Evolutionary conservation across 2,797 vertebrate genomes (phyloP), one percentile per base, ranked within the genome.

Genomic region (Diplodus puntazzo): DNA sequence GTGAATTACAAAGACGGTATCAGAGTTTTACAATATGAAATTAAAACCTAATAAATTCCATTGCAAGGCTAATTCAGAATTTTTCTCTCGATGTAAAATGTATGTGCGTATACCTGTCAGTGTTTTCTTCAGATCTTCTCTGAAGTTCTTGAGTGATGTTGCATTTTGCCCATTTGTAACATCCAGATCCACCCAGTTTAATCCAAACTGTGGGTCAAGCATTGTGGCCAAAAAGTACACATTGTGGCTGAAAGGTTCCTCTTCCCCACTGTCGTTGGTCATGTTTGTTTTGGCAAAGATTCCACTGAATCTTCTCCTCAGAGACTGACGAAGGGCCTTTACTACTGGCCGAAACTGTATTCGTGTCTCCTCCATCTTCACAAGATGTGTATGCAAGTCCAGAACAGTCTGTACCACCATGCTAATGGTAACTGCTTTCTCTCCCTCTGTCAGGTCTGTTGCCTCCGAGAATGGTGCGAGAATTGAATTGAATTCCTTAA

Each of bases 341-440:
- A 27, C 67, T 14, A 55, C 20, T 25, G 34, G 14, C 43, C 14
- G 13, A 5, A 10, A 67, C 11, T 54, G 17, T 14, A 25, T 52
- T 13, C 7, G 4, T 3, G 39, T 18, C 14, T 53, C 64, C 1
- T 45, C 39, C 39, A 59, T 59, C 55, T 1, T 59, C 0, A 59
- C 4, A 13, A 70, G 67, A 13, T n/a, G 54, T 69, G 25, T 48
- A 34, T 69, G 20, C 23, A 69, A 30, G 39, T 68, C 66, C 66
- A 55, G 21, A 11, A 55, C 17, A 39, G 12, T 52, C 4, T 5
- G 27, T 3, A 50, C 63, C 48, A 45, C 66, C 11, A 20, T 57
- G 23, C 42, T 57, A 43, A 69, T 55, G 16, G 39, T 68, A 20
- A 64, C 62, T 5, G 17, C 21, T 64, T 64, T 50, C 25, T 50